Evolutionary conservation across 2,888 invertebrate genomes (phyloP).

Genomic region (Anaspis maculata): DNA sequence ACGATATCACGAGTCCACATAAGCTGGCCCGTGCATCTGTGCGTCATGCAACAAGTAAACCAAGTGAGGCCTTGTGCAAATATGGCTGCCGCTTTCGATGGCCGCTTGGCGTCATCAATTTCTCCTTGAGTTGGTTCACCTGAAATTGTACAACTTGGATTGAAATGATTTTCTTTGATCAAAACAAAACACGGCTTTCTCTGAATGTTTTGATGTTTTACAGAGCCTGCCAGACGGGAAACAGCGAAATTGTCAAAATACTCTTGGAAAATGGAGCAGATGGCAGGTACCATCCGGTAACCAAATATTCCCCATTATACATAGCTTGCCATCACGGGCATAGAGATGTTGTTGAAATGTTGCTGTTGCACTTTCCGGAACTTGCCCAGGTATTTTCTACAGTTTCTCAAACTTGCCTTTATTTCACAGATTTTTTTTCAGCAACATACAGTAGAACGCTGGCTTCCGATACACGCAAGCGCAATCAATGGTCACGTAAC

Average conservation of each 20-base stretch:
- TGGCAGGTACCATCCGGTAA: constrained; percentile 81
- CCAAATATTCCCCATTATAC: constrained; percentile 87
- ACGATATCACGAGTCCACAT: too few species aligned
- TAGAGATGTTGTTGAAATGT: constrained; percentile 62
- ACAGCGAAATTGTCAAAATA: constrained; percentile 65
- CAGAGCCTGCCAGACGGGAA: constrained; percentile 82
- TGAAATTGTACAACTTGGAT: too few species aligned
- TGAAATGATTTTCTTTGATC: too few species aligned
- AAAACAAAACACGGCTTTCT: too few species aligned
- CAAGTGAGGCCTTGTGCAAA: too few species aligned
- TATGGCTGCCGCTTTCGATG: too few species aligned
- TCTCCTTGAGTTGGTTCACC: too few species aligned
- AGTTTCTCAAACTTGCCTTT: background rate
- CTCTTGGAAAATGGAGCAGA: constrained; percentile 79
- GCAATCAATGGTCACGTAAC: constrained; percentile 79
- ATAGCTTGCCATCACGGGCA: constrained; percentile 84
- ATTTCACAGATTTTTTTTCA: constrained; percentile 31
- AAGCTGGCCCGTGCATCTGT: too few species aligned
- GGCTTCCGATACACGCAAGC: constrained; percentile 89
- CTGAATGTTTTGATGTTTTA: too few species aligned
- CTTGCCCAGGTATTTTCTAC: constrained; percentile 55
- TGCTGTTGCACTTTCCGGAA: constrained; percentile 76
- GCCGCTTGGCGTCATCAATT: too few species aligned
- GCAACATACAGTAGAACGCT: constrained; percentile 83
- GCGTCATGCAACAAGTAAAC: too few species aligned